Evolutionary conservation across 2,888 invertebrate species (phyloP), one percentile per base, ranked within the genome.

Genomic region (Drosophila subsilvestris): DNA sequence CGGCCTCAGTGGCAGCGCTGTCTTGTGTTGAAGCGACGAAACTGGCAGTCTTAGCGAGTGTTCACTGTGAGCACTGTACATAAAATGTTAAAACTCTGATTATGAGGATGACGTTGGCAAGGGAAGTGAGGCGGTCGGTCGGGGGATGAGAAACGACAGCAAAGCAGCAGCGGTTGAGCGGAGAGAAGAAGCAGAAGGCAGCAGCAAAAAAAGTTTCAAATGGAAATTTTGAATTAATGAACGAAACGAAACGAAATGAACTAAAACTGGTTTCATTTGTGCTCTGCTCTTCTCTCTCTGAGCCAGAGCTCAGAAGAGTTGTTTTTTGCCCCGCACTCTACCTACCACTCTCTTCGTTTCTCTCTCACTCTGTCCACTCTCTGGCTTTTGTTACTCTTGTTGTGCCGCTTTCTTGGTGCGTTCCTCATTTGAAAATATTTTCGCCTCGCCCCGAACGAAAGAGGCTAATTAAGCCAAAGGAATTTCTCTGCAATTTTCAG

Each of bases 191-290:
- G 37, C 37, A n/a, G 37, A 37, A 71, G 62, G 74, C 77, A 72
- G 69, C 58, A 71, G 74, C 56, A 51, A 78, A 88, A 82, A 89
- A 90, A 88, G 88, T 90, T 90, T 89, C 83, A 89, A 90, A 91
- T 91, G 89, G 89, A 91, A 90, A 90, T 91, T 90, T 88, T 82
- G 86, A 89, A 88, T 90, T 91, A 91, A 91, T 90, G 90, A 91
- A 91, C 88, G 89, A 87, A 82, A 88, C 86, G 88, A 88, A 86
- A 88, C 88, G 86, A 86, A 86, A 87, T 87, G 84, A 89, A 89
- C 87, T 89, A 86, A 89, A 37, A 87, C 89, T 90, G 88, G 89
- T 90, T 90, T 89, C 85, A 85, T 85, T 89, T 81, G 81, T 80
- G 80, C 80, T 84, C 76, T 85, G 77, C 72, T 78, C 78, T 80